Base-by-base conservation (phyloP, 1,140 invertebrate genomes). In the silkworm (Bombyx mori) region DNA sequence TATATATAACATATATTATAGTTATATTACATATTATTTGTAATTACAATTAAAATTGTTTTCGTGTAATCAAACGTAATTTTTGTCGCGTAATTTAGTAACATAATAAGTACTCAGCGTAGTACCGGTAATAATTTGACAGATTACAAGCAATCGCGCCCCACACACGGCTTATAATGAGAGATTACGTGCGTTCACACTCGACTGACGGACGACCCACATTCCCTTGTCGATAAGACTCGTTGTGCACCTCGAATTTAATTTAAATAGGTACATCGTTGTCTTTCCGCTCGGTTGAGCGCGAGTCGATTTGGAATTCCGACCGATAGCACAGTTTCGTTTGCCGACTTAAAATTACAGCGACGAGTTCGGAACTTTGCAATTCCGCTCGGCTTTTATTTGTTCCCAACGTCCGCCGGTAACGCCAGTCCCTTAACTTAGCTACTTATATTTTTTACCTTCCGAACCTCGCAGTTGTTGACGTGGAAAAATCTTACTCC, bases 331-430 rank as follows among this genome's bases (percentile, higher is more conserved):
- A 74, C 65, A 66, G 63, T 73, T 77, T 70, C 71, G 72, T 74
- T 82, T 73, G 63, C 67, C 68, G 72, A 73, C 72, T 76, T 75
- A 79, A 83, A 81, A 82, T 81, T 81, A 80, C 77, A 75, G 69
- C 63, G 58, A 59, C 45, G 45, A 56, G 46, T 70, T 70, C 52
- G 57, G 54, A 77, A 75, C 68, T 82, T 79, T 69, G 65, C 66
- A 63, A 77, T 73, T 75, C 63, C 55, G 59, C 55, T 56, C 52
- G 61, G 66, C 67, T 75, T 75, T 78, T 73, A 73, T 79, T 81
- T 77, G 65, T 71, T 73, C 69, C 56, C 62, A 58, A 63, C 61
- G 60, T 63, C 66, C 69, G 64, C 51, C 62, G 56, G 60, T 35
- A n/a, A n/a, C n/a, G n/a, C n/a, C n/a, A n/a, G n/a, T n/a, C 68